These are phyloP conservation scores for Mustela erminea DNA, from an alignment of 2,797 vertebrate species.

Conservation along the genomic window DNA sequence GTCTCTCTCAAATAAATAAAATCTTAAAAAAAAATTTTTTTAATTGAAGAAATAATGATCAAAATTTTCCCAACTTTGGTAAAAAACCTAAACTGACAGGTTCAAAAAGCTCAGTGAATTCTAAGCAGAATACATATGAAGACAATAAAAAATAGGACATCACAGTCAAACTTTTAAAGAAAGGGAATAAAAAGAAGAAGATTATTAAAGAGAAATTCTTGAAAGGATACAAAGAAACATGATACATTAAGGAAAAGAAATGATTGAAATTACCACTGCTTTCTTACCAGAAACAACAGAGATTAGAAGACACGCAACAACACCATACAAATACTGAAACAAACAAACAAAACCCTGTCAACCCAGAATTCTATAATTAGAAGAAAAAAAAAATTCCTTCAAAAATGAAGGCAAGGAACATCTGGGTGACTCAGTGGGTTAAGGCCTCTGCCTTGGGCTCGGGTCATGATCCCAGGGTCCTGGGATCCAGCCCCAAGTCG, in stretches of 20 bases:
- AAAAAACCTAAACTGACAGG: slow-evolving; percentile 34
- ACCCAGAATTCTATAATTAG: background rate
- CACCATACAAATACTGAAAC: background rate
- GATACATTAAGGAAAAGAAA: background rate
- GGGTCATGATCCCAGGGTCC: too few species aligned
- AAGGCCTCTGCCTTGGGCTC: too few species aligned
- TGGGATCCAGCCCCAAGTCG: too few species aligned
- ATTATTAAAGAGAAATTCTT: background rate
- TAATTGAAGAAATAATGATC: background rate
- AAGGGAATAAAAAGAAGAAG: background rate
- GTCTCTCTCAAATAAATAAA: background rate
- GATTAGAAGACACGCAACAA: background rate
- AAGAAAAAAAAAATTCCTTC: background rate
- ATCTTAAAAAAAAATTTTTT: too few species aligned
- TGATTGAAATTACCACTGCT: slow-evolving; percentile 16
- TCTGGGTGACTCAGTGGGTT: too few species aligned
- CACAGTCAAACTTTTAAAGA: background rate
- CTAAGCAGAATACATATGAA: slow-evolving; percentile 7
- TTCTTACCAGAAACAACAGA: slow-evolving; percentile 5
- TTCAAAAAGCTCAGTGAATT: background rate
- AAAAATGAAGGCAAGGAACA: background rate
- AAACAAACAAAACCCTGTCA: background rate
- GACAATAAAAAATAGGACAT: background rate
- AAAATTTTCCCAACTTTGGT: slow-evolving; percentile 21
- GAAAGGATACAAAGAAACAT: background rate